Evolutionary conservation across 2,113 vertebrate genomes (phyloP).

Genomic region (Loxodonta africana): DNA sequence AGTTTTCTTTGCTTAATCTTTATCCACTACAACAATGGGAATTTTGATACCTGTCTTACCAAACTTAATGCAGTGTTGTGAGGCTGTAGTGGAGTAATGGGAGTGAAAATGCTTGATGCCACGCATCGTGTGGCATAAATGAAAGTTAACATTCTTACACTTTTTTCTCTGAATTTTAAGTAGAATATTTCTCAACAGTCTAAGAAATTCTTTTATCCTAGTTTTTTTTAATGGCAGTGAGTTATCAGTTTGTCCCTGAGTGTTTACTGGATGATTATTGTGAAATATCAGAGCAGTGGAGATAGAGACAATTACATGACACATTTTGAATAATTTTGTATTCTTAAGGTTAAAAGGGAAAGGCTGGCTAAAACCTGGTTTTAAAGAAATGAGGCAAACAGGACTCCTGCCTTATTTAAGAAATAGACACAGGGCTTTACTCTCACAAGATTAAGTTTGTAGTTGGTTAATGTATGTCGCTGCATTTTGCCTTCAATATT

Average conservation of each 20-base stretch:
- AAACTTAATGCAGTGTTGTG: neutral
- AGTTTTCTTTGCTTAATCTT: neutral
- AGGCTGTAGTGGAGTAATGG: neutral
- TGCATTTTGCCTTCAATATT: constrained; percentile 17
- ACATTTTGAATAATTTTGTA: neutral
- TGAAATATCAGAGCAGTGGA: neutral
- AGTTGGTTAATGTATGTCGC: neutral
- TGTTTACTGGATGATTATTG: neutral
- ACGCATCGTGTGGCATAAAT: neutral
- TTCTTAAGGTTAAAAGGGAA: constrained; percentile 10
- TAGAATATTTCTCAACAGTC: neutral
- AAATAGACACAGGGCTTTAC: neutral
- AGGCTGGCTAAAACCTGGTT: neutral
- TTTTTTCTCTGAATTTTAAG: neutral
- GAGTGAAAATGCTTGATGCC: neutral
- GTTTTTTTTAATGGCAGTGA: neutral
- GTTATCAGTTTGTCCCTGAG: neutral
- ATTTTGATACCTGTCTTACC: neutral
- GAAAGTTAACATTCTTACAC: neutral
- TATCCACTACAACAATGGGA: neutral
- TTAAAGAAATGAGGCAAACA: neutral
- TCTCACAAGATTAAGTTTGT: neutral
- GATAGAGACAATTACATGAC: neutral
- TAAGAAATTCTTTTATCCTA: neutral
- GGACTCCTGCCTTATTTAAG: neutral